A percentile compares a stretch with the other conserved stretches of the same genome.
Evolutionary conservation across 2,797 vertebrate genomes (phyloP).

Genomic region (Ambastaia sidthimunki): DNA sequence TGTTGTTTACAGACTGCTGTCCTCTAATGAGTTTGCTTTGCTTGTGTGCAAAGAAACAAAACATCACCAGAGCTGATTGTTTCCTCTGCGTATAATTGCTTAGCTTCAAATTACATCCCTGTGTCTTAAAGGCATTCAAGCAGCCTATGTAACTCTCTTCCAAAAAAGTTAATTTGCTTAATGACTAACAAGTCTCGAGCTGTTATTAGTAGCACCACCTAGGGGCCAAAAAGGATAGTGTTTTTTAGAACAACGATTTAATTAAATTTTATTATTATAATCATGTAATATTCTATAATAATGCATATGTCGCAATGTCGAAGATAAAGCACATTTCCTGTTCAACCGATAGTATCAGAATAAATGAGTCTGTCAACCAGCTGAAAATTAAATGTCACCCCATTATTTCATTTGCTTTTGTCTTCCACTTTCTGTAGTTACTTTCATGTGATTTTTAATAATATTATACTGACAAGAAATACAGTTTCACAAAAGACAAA

Average conservation of each 20-base stretch:
- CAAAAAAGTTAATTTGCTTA: too few species aligned
- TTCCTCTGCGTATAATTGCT: not conserved
- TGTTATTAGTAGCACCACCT: not conserved
- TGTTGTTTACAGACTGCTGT: not conserved
- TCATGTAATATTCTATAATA: not conserved
- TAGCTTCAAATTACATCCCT: not conserved
- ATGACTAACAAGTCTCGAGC: not conserved
- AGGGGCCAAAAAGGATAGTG: not conserved
- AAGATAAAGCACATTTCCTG: not conserved
- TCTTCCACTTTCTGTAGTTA: not conserved
- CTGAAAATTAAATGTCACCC: not conserved
- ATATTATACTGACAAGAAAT: not conserved
- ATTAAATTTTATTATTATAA: too few species aligned
- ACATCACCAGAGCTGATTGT: not conserved
- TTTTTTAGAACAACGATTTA: too few species aligned
- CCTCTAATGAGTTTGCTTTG: slow-evolving; percentile 7
- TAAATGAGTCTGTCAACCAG: not conserved
- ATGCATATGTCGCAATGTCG: not conserved
- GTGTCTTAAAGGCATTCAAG: not conserved
- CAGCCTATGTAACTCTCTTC: not conserved
- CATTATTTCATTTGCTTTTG: not conserved
- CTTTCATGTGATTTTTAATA: not conserved
- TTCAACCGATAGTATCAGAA: not conserved
- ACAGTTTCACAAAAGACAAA: too few species aligned
- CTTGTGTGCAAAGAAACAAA: not conserved